Conservation (phyloP, 2,113 vertebrate genomes). For the Onychorhynchus coronatus region DNA sequence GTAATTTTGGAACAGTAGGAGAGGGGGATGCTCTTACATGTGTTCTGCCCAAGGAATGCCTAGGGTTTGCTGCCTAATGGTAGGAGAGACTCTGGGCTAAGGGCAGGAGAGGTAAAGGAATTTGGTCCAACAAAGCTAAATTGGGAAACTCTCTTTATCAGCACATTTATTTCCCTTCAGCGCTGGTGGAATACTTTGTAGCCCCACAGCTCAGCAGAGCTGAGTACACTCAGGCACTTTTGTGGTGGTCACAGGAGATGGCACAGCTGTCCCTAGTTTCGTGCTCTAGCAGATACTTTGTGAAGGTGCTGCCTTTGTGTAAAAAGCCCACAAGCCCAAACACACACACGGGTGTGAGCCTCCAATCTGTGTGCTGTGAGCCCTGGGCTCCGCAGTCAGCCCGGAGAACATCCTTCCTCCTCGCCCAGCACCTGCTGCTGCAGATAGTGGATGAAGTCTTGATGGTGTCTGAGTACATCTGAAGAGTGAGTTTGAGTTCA, state of each 20-base stretch:
- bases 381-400: neutral
- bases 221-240: neutral
- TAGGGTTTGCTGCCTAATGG: neutral
- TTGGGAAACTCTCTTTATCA: neutral
- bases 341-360: fast-evolving
- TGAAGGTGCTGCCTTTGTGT: neutral
- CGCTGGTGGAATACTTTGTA: neutral
- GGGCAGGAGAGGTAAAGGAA: neutral
- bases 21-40: neutral
- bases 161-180: neutral
- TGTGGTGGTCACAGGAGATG: neutral
- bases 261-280: neutral
- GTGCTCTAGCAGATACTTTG: neutral
- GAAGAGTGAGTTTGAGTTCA: neutral
- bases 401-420: neutral
- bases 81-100: neutral
- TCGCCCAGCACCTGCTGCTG: neutral
- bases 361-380: neutral
- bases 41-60: neutral
- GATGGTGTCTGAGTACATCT: neutral
- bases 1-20: neutral
- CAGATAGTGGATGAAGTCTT: neutral
- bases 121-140: neutral
- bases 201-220: neutral
- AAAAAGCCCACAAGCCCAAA: neutral